Conservation (phyloP, 2,888 invertebrate species). For the Phalangium opilio region DNA sequence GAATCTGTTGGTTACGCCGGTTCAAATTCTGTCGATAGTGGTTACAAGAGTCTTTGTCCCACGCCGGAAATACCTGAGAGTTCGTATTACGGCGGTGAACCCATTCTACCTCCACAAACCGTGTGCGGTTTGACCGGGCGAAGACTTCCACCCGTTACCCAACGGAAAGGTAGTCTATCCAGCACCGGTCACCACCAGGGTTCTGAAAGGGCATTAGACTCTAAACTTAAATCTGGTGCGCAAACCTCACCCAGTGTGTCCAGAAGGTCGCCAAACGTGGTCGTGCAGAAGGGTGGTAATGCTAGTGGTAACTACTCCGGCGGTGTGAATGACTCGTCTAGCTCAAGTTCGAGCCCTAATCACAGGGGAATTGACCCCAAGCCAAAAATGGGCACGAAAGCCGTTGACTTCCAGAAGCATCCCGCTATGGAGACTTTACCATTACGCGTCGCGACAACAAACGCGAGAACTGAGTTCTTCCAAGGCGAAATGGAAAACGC, state of each 20-base stretch:
- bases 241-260: too few relatives aligned
- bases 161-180: neutral
- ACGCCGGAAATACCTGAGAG: constrained; percentile 27
- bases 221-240: too few relatives aligned
- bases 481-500: too few relatives aligned
- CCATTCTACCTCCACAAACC: too few relatives aligned
- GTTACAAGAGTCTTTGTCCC: constrained; percentile 30
- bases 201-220: constrained; percentile 1
- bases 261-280: too few relatives aligned
- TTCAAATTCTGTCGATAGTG: constrained; percentile 29
- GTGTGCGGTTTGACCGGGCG: constrained; percentile 1
- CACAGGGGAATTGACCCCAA: constrained; percentile 14
- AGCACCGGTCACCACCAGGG: constrained; percentile 16
- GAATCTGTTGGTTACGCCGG: constrained; percentile 29
- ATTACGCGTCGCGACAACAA: too few relatives aligned
- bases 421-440: too few relatives aligned
- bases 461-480: too few relatives aligned
- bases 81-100: constrained; percentile 22
- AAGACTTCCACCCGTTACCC: constrained; percentile 6
- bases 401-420: constrained; percentile 20
- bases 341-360: constrained; percentile 4
- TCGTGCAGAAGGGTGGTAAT: too few relatives aligned
- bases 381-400: constrained; percentile 28
- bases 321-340: constrained; percentile 12
- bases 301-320: constrained; percentile 20